These are phyloP conservation scores for Oceanodroma leucorhoa DNA, from an alignment of 2,797 vertebrate species.

Conservation along the genomic window DNA sequence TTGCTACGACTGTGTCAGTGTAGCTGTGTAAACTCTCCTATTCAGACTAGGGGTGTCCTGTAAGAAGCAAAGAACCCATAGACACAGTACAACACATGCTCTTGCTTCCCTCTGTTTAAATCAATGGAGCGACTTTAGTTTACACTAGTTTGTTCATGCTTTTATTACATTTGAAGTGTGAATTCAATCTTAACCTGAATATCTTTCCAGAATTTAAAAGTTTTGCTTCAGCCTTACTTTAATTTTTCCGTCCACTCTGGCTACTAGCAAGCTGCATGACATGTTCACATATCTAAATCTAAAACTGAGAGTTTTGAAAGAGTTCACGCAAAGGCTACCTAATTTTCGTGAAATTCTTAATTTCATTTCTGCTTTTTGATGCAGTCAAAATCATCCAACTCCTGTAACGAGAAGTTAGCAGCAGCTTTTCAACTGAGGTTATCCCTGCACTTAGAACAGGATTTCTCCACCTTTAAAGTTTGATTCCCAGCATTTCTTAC, in stretches of 20 bases:
- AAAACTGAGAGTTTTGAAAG: neutral
- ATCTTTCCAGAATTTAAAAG: neutral
- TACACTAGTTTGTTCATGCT: neutral
- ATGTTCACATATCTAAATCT: neutral
- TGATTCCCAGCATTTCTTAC: neutral
- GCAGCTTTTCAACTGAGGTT: neutral
- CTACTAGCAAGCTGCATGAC: neutral
- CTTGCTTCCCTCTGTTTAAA: neutral
- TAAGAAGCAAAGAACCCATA: neutral
- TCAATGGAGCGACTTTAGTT: neutral
- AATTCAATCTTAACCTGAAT: neutral
- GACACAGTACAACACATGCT: neutral
- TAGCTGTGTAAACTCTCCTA: neutral
- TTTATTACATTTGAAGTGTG: neutral
- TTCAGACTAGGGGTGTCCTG: neutral
- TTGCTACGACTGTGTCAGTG: neutral
- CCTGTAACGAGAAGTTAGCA: neutral
- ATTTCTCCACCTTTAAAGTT: neutral
- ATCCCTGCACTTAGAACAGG: neutral
- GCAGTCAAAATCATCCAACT: neutral
- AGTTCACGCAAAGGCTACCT: neutral
- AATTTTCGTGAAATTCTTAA: neutral
- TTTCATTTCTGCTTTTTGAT: neutral
- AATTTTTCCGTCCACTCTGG: neutral
- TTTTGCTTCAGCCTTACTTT: neutral